A percentile compares a stretch with the other conserved stretches of the same genome.
These are phyloP conservation scores for Cryptoblepharus egeriae DNA, from an alignment of 2,797 vertebrate genomes.

Conservation along the genomic window DNA sequence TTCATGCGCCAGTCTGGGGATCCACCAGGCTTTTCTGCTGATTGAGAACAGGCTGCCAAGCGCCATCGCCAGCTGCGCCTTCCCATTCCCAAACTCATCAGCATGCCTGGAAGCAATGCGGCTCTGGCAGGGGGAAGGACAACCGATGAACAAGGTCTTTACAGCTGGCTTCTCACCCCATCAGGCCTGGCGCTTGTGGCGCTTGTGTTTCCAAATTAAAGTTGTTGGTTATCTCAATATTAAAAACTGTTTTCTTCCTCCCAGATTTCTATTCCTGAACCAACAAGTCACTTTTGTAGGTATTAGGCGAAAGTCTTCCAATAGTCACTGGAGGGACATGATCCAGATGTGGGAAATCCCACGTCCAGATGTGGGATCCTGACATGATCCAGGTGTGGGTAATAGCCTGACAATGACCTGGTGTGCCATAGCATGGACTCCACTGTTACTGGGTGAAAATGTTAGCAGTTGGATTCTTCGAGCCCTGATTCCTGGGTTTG, in stretches of 20 bases:
- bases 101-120: background rate
- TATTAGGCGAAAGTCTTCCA: no score
- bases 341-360: no score
- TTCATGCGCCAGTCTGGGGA: background rate
- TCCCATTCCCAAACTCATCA: background rate
- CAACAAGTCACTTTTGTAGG: background rate
- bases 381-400: no score
- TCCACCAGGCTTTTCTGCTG: background rate
- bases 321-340: no score
- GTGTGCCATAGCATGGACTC: no score
- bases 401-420: no score
- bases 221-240: conserved; percentile 46
- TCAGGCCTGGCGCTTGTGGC: background rate
- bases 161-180: conserved; percentile 35
- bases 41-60: background rate
- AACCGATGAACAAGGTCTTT: background rate
- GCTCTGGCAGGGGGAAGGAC: background rate
- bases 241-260: background rate
- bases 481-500: no score
- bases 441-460: no score
- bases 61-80: background rate
- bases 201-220: conserved; percentile 46
- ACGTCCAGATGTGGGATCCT: no score
- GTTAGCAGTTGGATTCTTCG: no score
- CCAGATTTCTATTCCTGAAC: background rate